Percentiles rank a stretch among this genome's conserved stretches.
Evolutionary conservation across 2,797 vertebrate species (phyloP).

Genomic region (Enteromius thamalakanensis): DNA sequence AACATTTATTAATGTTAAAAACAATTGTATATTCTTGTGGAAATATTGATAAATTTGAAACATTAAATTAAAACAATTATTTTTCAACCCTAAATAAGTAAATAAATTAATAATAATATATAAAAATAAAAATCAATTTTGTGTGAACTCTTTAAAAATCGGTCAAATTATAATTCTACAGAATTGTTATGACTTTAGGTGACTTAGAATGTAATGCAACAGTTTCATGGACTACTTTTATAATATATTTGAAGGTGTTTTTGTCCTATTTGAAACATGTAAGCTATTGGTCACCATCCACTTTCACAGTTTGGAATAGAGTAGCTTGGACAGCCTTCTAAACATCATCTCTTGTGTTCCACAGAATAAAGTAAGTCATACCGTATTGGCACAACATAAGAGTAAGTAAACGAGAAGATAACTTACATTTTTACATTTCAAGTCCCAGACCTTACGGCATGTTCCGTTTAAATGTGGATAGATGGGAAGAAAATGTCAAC

Average conservation of each 20-base stretch:
- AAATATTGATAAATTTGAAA: not conserved
- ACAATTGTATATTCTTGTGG: not conserved
- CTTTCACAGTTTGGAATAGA: not conserved
- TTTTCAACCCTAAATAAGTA: too few species aligned
- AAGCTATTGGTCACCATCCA: too few species aligned
- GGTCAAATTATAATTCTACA: not conserved
- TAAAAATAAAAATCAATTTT: not conserved
- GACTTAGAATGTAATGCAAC: not conserved
- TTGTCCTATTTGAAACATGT: not conserved
- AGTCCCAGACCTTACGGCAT: not conserved
- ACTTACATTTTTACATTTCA: not conserved
- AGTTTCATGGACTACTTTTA: not conserved
- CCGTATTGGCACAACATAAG: not conserved
- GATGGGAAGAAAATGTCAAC: not conserved
- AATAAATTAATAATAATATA: too few species aligned
- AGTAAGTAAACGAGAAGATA: not conserved
- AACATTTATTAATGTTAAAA: not conserved
- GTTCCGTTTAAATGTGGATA: not conserved
- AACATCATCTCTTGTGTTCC: not conserved
- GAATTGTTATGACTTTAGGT: not conserved
- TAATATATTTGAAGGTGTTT: not conserved
- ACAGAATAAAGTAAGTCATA: not conserved
- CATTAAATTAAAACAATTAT: too few species aligned
- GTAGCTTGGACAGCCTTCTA: not conserved
- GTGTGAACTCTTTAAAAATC: not conserved